phyloP scores from a whole-genome alignment of 2,113 vertebrate species.

The Lipotes vexillifer region DNA sequence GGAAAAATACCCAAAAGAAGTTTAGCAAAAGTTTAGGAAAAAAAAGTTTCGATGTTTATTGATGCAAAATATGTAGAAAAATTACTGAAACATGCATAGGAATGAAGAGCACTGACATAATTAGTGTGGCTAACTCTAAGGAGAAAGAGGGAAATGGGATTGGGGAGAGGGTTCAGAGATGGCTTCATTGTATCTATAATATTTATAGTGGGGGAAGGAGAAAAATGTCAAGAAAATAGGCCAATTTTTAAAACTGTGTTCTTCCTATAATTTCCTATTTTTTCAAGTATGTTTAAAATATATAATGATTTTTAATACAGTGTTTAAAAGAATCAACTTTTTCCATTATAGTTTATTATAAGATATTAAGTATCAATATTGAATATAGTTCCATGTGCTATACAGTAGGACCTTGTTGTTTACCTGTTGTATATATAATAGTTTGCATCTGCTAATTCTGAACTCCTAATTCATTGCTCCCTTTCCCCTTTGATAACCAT shows the following conservation, averaged over 20 bases:
- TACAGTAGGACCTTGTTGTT: not conserved
- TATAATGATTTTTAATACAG: not conserved
- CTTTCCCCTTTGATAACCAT: not conserved
- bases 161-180: not conserved
- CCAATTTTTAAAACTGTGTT: not conserved
- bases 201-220: not conserved
- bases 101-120: not conserved
- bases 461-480: not conserved
- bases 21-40: not conserved
- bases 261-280: not conserved
- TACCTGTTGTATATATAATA: not conserved
- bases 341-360: not conserved
- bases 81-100: not conserved
- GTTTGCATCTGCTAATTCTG: not conserved
- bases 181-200: not conserved
- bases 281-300: constrained; percentile 20
- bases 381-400: not conserved
- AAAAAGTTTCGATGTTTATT: not conserved
- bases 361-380: not conserved
- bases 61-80: not conserved
- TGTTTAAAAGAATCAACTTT: not conserved
- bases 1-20: not conserved
- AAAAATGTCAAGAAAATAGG: not conserved
- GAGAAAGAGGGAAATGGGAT: not conserved
- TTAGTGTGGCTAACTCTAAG: not conserved